Conservation (phyloP, 2,797 vertebrate species). For the Leucoraja ocellata region DNA sequence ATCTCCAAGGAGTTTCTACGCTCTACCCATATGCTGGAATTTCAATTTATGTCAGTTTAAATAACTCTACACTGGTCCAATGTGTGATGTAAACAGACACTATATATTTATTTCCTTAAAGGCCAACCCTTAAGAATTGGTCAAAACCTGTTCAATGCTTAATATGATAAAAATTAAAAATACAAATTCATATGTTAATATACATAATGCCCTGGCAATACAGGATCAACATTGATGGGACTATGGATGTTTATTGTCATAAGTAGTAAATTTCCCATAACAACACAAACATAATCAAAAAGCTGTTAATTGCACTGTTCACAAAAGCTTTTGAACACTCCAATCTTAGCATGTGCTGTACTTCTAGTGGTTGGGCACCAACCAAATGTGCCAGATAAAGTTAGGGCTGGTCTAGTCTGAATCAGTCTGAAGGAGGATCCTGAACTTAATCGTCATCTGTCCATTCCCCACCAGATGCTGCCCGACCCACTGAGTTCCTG, state of each 20-base stretch:
- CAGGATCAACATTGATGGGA: background rate
- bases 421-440: too few relatives aligned
- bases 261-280: background rate
- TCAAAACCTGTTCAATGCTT: background rate
- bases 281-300: background rate
- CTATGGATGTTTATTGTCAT: background rate
- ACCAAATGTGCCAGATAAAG: background rate
- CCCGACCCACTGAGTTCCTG: too few relatives aligned
- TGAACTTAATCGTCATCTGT: too few relatives aligned
- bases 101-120: background rate
- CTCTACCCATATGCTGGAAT: background rate
- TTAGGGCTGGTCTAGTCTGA: background rate
- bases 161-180: background rate
- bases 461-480: too few relatives aligned
- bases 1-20: background rate
- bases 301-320: background rate
- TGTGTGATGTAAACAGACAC: background rate
- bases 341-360: background rate
- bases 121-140: background rate
- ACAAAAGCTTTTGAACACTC: background rate
- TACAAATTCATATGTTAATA: background rate
- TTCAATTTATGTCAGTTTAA: background rate
- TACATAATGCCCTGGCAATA: background rate
- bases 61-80: background rate
- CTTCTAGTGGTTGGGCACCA: background rate